Evolutionary conservation across 2,888 invertebrate genomes (phyloP), one percentile per base, ranked within the genome.

Genomic region (Calameuta pallipes): DNA sequence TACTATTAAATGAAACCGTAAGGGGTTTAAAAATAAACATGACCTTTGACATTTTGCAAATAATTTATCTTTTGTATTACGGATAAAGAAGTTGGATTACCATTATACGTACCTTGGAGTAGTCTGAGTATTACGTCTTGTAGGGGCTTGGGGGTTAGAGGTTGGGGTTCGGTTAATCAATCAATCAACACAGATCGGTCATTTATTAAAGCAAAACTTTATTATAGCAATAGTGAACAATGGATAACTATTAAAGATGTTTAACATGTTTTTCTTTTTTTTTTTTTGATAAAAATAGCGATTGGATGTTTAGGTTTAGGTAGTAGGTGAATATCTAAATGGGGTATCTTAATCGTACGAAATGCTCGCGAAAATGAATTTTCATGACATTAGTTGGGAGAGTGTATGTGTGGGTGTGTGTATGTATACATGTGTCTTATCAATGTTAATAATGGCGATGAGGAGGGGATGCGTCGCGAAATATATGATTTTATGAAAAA

Each of bases 141-240:
- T 9, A 41, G 11, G 13, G 37, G 35, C 9, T 35, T 35, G 35
- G 56, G 56, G 2, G 6, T 56, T 41, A 6, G 41, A 0, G 4
- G 4, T 41, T 41, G 9, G 23, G 23, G 1, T 56, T 56, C 1
- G 56, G 9, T 56, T 56, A 23, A 56, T 56, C 56, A 56, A 56
- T 56, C 2, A 56, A 23, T 23, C 2, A 75, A 76, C 74, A 75
- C 83, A 77, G 80, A 83, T 84, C 82, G 80, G 78, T 89, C 84
- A 83, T 90, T 90, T 89, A 89, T 90, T 88, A 90, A 90, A 90
- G 90, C 90, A 90, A 90, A 90, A 90, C 87, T 90, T 90, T 90
- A 90, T 90, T 90, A 89, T 90, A 91, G 90, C 90, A 90, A 90
- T 90, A 89, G 90, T 91, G 89, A 90, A 90, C 90, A 90, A 90